A percentile compares a stretch with the other conserved stretches of the same genome.
Evolutionary conservation across 1,140 invertebrate species (phyloP).

Genomic region (Pentalonia nigronervosa): DNA sequence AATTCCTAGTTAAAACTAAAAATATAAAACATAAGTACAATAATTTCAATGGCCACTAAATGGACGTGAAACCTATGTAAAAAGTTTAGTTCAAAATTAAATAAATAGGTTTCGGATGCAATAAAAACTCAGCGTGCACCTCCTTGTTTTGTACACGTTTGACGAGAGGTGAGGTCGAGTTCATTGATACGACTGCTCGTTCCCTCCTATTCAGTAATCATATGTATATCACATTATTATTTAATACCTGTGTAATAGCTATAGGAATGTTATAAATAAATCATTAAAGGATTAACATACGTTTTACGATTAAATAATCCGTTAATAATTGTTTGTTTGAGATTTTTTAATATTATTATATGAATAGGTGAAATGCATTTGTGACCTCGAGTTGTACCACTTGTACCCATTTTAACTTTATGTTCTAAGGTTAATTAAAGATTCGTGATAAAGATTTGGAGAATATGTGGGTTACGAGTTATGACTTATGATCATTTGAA

Average conservation of each 20-base stretch:
- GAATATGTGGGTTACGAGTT: too few species aligned
- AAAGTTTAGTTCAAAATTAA: neutral
- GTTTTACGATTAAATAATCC: neutral
- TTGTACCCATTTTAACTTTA: neutral
- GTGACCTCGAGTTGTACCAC: neutral
- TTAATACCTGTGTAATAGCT: neutral
- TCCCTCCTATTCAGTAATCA: neutral
- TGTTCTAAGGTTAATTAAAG: too few species aligned
- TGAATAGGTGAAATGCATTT: neutral
- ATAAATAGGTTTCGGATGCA: slow-evolving; percentile 33
- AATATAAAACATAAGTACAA: neutral
- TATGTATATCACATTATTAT: neutral
- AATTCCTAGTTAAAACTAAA: neutral
- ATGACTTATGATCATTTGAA: too few species aligned
- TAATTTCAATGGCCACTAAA: neutral
- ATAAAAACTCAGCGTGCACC: slow-evolving; percentile 8
- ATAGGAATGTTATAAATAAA: neutral
- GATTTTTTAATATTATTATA: neutral
- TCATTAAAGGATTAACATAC: neutral
- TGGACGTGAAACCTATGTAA: neutral
- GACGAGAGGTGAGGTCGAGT: slow-evolving; percentile 21
- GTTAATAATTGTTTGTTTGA: neutral
- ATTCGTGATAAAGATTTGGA: neutral
- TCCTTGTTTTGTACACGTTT: slow-evolving; percentile 24
- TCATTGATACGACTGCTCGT: neutral